Evolutionary conservation across 2,888 invertebrate genomes (phyloP).

Genomic region (Eucera pruinosa): DNA sequence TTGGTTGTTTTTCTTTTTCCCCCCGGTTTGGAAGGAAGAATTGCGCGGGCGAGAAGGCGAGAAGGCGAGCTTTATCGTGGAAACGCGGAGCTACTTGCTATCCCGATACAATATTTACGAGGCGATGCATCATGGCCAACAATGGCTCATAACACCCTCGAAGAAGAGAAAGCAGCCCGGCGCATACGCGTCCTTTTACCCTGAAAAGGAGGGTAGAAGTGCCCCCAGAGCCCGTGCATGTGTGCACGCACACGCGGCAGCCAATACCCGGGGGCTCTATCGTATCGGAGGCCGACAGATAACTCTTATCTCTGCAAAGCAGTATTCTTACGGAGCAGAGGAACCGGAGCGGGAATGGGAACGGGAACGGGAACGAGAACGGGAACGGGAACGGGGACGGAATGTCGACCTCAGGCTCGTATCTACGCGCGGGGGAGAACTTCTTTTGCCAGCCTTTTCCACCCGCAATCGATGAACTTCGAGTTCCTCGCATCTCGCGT

Average conservation of each 20-base stretch:
- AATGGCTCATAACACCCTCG: slow-evolving; percentile 81
- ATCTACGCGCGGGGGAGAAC: slow-evolving; percentile 25
- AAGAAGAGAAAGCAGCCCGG: slow-evolving; percentile 74
- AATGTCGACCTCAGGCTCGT: slow-evolving; percentile 61
- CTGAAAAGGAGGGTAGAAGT: slow-evolving; percentile 68
- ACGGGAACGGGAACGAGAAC: slow-evolving; percentile 38
- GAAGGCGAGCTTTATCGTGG: slow-evolving; percentile 73
- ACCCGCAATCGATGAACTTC: slow-evolving; percentile 16
- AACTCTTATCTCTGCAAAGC: slow-evolving; percentile 81
- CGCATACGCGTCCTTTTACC: slow-evolving; percentile 56
- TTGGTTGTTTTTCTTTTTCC: too few relatives aligned
- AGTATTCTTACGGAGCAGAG: slow-evolving; percentile 78
- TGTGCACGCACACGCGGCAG: slow-evolving; percentile 34
- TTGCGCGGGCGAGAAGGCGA: background rate
- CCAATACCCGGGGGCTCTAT: slow-evolving; percentile 77
- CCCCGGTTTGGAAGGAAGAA: too few relatives aligned
- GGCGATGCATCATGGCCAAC: slow-evolving; percentile 83
- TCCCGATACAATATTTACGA: slow-evolving; percentile 83
- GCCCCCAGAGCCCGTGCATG: slow-evolving; percentile 35
- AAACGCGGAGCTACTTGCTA: slow-evolving; percentile 75
- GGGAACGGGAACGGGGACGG: slow-evolving; percentile 47
- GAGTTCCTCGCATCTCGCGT: background rate
- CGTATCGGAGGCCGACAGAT: slow-evolving; percentile 81
- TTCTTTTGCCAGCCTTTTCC: slow-evolving; percentile 13
- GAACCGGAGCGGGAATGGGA: slow-evolving; percentile 47